Conservation (phyloP, 2,888 invertebrate genomes). For the Trachelus iudaicus region DNA sequence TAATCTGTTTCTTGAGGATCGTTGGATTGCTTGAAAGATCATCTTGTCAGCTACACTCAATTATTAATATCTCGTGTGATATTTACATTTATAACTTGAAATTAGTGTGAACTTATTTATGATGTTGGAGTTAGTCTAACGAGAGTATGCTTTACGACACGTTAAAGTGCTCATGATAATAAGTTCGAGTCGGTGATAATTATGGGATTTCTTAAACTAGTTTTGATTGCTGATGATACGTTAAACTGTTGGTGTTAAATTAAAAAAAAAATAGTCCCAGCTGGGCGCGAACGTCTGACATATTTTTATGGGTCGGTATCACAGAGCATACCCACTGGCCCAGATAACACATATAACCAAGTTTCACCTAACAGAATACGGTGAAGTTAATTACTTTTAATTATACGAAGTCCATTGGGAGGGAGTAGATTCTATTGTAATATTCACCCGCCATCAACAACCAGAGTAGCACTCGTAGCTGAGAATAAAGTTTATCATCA, state of each 20-base stretch:
- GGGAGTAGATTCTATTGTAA: neutral
- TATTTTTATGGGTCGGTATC: neutral
- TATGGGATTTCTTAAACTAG: neutral
- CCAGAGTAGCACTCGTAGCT: neutral
- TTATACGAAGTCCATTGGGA: neutral
- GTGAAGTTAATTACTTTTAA: neutral
- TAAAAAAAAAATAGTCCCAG: neutral
- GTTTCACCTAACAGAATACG: neutral
- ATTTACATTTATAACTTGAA: neutral
- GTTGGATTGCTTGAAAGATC: neutral
- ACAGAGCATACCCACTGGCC: neutral
- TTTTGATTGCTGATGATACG: neutral
- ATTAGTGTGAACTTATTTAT: neutral
- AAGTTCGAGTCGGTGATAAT: neutral
- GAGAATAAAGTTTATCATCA: neutral
- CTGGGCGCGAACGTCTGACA: neutral
- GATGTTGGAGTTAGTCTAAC: neutral
- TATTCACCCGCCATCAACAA: neutral
- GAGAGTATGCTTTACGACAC: neutral
- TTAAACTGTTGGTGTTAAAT: neutral
- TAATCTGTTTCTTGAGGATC: neutral
- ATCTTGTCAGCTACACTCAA: neutral
- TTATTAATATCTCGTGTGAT: neutral
- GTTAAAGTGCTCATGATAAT: neutral
- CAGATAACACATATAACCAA: neutral